Percentiles rank a stretch among this genome's conserved stretches.
These are phyloP conservation scores for Corythornis vintsioides DNA, from an alignment of 2,113 vertebrate species.

Conservation along the genomic window DNA sequence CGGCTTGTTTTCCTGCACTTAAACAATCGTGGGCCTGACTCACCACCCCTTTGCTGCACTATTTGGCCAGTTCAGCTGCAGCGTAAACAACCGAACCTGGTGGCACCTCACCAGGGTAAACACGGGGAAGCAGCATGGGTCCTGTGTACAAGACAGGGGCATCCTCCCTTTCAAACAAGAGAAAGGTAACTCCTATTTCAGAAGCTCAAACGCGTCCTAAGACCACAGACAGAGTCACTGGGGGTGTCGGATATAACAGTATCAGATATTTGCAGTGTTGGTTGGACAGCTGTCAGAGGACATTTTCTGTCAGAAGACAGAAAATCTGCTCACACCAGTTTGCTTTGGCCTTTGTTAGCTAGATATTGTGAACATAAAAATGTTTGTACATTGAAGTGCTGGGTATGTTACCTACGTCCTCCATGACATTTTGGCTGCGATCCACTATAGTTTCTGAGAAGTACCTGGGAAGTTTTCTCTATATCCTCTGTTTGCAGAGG, in stretches of 20 bases:
- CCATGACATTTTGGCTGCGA: background rate
- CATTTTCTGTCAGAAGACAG: background rate
- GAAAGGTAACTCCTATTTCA: background rate
- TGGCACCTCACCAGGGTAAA: constrained; percentile 9
- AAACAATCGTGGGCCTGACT: constrained; percentile 30
- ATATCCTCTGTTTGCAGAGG: background rate
- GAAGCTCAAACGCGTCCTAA: background rate
- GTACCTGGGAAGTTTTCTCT: background rate
- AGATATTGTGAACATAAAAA: background rate
- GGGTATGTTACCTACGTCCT: background rate
- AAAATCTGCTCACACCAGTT: background rate
- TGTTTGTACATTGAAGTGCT: background rate
- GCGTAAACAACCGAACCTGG: background rate
- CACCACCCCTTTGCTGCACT: background rate
- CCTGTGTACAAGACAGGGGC: background rate
- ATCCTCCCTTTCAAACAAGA: background rate
- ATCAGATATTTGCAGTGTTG: background rate
- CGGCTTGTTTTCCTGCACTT: constrained; percentile 44
- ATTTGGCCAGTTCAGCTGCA: background rate
- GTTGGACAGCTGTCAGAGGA: background rate
- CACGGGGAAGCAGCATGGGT: background rate
- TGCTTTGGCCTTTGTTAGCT: background rate
- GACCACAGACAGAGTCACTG: background rate
- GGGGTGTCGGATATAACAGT: background rate
- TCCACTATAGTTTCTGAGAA: background rate